Percentiles rank a stretch among this genome's conserved stretches.
Evolutionary conservation across 2,888 invertebrate genomes (phyloP).

Genomic region (Antitype chi): DNA sequence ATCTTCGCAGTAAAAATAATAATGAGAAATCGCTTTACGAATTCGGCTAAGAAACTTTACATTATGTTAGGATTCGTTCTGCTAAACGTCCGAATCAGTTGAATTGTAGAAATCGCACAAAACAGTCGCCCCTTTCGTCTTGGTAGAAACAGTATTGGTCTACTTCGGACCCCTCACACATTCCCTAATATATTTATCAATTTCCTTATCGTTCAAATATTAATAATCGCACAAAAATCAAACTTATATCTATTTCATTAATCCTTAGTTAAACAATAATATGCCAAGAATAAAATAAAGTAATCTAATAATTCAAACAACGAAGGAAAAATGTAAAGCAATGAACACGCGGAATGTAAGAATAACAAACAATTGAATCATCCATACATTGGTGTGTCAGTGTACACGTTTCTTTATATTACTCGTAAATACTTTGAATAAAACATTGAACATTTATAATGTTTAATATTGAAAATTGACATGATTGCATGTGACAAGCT

Average conservation of each 20-base stretch:
- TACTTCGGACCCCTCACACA: not conserved
- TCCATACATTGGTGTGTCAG: constrained; percentile 15
- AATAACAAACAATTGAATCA: constrained; percentile 37
- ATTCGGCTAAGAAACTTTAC: too few species aligned
- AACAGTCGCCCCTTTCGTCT: too few species aligned
- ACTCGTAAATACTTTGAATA: not conserved
- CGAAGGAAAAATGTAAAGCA: constrained; percentile 29
- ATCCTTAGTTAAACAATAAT: not conserved
- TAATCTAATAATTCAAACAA: constrained; percentile 7
- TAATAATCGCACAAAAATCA: not conserved
- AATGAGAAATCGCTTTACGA: too few species aligned
- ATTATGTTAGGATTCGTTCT: too few species aligned
- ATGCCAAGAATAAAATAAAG: constrained; percentile 10
- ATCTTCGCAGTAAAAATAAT: too few species aligned
- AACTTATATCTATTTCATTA: not conserved
- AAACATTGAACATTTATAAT: constrained; percentile 5
- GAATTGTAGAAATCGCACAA: too few species aligned
- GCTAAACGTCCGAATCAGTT: too few species aligned
- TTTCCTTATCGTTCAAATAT: not conserved
- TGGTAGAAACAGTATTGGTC: too few species aligned
- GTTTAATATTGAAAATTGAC: not conserved
- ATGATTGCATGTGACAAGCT: constrained; percentile 1
- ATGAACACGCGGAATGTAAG: constrained; percentile 26
- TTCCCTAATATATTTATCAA: not conserved
- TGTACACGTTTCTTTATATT: not conserved